phyloP scores from a whole-genome alignment of 2,888 invertebrate genomes.

The Coleophora deauratella region DNA sequence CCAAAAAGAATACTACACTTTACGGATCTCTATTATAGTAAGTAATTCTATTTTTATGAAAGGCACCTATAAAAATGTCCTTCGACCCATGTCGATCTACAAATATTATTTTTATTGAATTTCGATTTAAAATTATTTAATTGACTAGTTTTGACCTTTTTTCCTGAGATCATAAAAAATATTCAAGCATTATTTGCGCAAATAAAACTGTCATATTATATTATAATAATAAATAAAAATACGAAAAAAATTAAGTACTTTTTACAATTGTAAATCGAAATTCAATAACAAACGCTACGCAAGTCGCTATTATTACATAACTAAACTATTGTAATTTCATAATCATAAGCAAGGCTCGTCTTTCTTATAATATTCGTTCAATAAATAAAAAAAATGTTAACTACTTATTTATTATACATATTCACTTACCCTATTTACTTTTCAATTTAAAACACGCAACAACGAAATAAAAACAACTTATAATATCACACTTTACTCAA shows the following conservation, averaged over 20 bases:
- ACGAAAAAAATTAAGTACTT: no score
- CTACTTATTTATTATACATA: conserved; percentile 26
- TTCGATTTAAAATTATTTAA: conserved; percentile 35
- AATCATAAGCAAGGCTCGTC: conserved; percentile 73
- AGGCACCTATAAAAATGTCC: conserved; percentile 69
- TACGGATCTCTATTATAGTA: conserved; percentile 51
- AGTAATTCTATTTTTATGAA: conserved; percentile 57
- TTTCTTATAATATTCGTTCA: conserved; percentile 65
- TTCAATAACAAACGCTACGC: conserved; percentile 33
- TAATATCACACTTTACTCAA: conserved; percentile 70
- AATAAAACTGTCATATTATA: no score
- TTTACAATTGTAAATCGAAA: conserved; percentile 26
- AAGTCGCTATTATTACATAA: conserved; percentile 53
- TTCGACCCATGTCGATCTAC: conserved; percentile 56
- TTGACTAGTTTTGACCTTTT: not conserved
- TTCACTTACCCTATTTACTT: conserved; percentile 54
- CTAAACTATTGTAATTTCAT: conserved; percentile 56
- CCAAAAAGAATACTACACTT: conserved; percentile 57
- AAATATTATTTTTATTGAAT: conserved; percentile 35
- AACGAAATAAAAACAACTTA: conserved; percentile 70
- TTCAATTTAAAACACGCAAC: conserved; percentile 70
- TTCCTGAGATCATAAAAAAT: not conserved
- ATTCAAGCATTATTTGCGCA: no score
- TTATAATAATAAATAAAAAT: no score
- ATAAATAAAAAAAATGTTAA: conserved; percentile 64